A percentile compares a stretch with the other conserved stretches of the same genome.
Evolutionary conservation across 2,113 vertebrate species (phyloP).

Genomic region (Passerina amoena): DNA sequence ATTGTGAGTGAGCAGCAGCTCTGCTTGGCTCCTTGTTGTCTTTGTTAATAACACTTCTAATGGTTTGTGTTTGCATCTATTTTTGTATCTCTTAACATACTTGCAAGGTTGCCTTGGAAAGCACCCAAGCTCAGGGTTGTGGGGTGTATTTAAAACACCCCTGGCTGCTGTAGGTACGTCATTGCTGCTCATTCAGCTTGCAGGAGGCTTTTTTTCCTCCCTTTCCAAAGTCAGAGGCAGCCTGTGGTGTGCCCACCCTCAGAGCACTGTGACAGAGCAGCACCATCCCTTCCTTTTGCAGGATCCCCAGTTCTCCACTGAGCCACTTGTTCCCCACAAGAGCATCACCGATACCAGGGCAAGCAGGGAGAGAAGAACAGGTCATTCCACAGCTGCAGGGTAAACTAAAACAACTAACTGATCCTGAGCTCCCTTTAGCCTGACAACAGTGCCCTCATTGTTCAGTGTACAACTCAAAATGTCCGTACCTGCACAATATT

Average conservation of each 20-base stretch:
- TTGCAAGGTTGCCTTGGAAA: background rate
- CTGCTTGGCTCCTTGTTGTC: background rate
- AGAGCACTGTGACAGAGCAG: background rate
- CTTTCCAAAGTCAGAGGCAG: background rate
- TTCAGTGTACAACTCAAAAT: background rate
- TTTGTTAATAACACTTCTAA: conserved; percentile 1
- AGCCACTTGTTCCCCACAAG: background rate
- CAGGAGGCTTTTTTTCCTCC: background rate
- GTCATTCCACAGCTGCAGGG: background rate
- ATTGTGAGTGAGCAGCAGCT: background rate
- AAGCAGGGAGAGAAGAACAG: background rate
- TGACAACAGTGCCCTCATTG: background rate
- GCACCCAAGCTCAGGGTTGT: background rate
- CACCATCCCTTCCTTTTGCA: background rate
- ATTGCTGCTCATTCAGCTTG: background rate
- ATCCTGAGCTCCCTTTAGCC: background rate
- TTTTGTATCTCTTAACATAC: background rate
- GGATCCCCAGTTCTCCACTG: background rate
- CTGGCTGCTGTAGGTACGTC: background rate
- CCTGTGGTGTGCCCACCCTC: background rate
- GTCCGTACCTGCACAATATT: background rate
- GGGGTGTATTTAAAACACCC: background rate
- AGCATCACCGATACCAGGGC: background rate
- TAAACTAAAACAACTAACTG: background rate
- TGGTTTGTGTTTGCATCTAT: conserved; percentile 15